Percentiles rank a stretch among this genome's conserved stretches.
Conservation (phyloP, 2,113 vertebrate genomes). For the Spizaetus ornatus region DNA sequence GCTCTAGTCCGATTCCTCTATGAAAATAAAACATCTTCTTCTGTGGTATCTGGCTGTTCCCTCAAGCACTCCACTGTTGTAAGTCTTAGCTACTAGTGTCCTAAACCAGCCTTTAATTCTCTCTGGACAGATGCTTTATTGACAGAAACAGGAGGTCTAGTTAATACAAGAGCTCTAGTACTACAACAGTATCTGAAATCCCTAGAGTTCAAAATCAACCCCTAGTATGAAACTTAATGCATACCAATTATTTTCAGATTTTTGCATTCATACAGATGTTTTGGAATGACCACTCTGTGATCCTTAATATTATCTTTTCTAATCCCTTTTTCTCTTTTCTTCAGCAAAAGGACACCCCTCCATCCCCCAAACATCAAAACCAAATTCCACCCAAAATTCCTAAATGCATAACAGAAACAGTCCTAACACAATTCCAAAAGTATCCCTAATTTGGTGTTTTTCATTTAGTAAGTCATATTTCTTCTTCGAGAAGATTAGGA, state of each 20-base stretch:
- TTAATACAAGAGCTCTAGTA: not conserved
- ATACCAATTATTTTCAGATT: not conserved
- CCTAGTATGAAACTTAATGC: not conserved
- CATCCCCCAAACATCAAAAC: not conserved
- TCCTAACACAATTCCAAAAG: not conserved
- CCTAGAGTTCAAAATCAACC: not conserved
- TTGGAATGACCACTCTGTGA: not conserved
- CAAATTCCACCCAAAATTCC: not conserved
- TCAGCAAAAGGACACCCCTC: not conserved
- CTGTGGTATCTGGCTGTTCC: not conserved
- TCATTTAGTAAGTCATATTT: not conserved
- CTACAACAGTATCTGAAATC: not conserved
- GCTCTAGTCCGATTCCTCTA: not conserved
- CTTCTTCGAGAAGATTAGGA: not conserved
- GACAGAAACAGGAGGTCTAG: not conserved
- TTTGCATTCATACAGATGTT: not conserved
- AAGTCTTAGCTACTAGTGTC: not conserved
- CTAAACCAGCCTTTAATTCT: not conserved
- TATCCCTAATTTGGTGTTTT: not conserved
- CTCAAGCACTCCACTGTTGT: not conserved
- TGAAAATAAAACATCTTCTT: not conserved
- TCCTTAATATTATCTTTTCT: not conserved
- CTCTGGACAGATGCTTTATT: not conserved
- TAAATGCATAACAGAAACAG: not conserved
- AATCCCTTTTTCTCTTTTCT: not conserved